Conservation (phyloP, 2,113 vertebrate species). For the Brevimyrus niger region DNA sequence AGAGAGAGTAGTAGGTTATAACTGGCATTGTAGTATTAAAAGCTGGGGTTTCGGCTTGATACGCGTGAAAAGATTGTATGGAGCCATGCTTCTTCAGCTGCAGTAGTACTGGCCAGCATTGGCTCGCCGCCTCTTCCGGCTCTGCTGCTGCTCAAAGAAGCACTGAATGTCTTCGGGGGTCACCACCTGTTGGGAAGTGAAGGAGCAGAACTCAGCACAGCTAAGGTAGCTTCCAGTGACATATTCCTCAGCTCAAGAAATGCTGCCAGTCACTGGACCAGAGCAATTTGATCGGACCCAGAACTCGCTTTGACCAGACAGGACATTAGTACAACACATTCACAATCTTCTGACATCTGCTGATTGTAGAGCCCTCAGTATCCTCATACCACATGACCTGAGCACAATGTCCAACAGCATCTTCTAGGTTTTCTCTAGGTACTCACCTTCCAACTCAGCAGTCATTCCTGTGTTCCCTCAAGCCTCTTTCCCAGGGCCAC, state of each 20-base stretch:
- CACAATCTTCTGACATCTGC: neutral
- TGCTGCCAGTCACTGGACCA: neutral
- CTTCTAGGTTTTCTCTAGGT: neutral
- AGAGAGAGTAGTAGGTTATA: neutral
- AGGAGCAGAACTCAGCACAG: neutral
- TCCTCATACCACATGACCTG: neutral
- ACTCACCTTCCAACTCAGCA: neutral
- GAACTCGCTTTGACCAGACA: neutral
- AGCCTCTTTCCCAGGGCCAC: neutral
- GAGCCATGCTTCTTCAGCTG: constrained; percentile 16
- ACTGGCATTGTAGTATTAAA: neutral
- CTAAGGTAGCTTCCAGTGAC: neutral
- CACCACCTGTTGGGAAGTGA: constrained; percentile 61
- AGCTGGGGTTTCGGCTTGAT: neutral
- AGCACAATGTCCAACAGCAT: neutral
- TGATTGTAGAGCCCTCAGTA: neutral
- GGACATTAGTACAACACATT: neutral
- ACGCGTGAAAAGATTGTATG: neutral
- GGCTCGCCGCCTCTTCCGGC: constrained; percentile 67
- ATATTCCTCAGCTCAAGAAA: neutral
- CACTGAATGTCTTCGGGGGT: constrained; percentile 80
- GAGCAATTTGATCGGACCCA: neutral
- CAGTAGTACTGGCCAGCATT: constrained; percentile 38
- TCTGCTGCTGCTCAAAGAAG: constrained; percentile 83
- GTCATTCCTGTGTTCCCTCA: neutral